A percentile compares a stretch with the other conserved stretches of the same genome.
phyloP scores from a whole-genome alignment of 2,113 vertebrate genomes.

The Vidua macroura region DNA sequence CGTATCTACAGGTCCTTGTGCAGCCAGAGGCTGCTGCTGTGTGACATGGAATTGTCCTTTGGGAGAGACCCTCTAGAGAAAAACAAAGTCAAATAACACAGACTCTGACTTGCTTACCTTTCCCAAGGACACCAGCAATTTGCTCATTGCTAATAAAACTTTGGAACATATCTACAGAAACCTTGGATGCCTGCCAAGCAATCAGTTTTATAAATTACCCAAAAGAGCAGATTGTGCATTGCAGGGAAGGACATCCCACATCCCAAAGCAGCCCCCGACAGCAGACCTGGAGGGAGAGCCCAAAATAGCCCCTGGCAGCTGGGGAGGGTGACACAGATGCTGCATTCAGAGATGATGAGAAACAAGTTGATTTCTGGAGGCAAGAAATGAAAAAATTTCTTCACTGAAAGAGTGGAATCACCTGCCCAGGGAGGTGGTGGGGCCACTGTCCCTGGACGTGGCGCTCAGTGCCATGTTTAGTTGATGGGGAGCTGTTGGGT shows the following conservation, averaged over 20 bases:
- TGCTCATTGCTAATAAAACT: background rate
- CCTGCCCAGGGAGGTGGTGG: background rate
- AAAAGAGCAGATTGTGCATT: background rate
- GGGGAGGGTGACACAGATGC: background rate
- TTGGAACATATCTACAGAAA: background rate
- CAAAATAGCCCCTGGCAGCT: background rate
- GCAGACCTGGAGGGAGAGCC: background rate
- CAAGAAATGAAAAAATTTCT: background rate
- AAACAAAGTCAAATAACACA: background rate
- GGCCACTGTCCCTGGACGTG: background rate
- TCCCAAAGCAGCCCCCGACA: background rate
- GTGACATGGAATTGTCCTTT: background rate
- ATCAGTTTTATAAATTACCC: background rate
- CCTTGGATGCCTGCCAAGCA: background rate
- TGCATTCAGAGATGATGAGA: background rate
- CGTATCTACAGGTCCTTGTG: background rate
- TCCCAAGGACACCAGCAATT: conserved; percentile 30
- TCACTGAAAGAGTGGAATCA: fast-evolving
- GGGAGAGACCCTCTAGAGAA: background rate
- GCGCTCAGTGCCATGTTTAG: background rate
- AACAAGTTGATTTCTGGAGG: background rate
- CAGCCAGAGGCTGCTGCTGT: background rate
- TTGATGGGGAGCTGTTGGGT: background rate
- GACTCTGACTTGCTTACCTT: background rate
- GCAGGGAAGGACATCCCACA: background rate